These are phyloP conservation scores for Pipa parva DNA, from an alignment of 2,113 vertebrate genomes.

Conservation along the genomic window DNA sequence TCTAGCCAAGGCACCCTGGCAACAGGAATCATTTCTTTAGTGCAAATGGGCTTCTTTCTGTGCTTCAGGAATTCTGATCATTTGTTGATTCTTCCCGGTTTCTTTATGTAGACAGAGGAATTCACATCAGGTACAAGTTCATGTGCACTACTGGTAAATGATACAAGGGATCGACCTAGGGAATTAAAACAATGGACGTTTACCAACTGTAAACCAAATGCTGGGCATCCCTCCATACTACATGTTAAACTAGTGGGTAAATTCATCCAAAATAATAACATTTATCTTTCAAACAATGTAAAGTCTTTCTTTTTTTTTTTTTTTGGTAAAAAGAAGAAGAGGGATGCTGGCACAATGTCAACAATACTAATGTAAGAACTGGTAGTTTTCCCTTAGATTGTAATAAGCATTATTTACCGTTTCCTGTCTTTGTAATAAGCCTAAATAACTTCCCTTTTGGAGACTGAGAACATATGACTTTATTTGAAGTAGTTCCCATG, in stretches of 20 bases:
- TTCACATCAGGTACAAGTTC: slow-evolving; percentile 71
- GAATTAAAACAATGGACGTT: slow-evolving; percentile 46
- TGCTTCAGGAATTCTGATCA: not conserved
- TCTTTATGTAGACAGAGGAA: slow-evolving; percentile 74
- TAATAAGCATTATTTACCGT: too few species aligned
- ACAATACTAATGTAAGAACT: too few species aligned
- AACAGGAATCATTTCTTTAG: not conserved
- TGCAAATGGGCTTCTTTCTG: not conserved
- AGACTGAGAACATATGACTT: slow-evolving; percentile 2
- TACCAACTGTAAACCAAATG: too few species aligned
- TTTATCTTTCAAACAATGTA: too few species aligned
- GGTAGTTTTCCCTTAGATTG: too few species aligned
- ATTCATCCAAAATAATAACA: too few species aligned
- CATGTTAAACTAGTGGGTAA: too few species aligned
- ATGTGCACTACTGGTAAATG: slow-evolving; percentile 68
- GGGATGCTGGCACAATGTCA: too few species aligned
- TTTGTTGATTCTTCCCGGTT: slow-evolving; percentile 51
- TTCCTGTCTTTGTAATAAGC: not conserved
- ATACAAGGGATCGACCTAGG: slow-evolving; percentile 74
- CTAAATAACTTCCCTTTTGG: slow-evolving; percentile 2
- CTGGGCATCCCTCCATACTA: too few species aligned
- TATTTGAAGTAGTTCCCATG: not conserved
- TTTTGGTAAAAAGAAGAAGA: too few species aligned
- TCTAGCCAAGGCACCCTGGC: too few species aligned
- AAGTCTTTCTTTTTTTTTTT: too few species aligned